A percentile compares a stretch with the other conserved stretches of the same genome.
Evolutionary conservation across 2,797 vertebrate genomes (phyloP).

Genomic region (Spinus olivaceus): DNA sequence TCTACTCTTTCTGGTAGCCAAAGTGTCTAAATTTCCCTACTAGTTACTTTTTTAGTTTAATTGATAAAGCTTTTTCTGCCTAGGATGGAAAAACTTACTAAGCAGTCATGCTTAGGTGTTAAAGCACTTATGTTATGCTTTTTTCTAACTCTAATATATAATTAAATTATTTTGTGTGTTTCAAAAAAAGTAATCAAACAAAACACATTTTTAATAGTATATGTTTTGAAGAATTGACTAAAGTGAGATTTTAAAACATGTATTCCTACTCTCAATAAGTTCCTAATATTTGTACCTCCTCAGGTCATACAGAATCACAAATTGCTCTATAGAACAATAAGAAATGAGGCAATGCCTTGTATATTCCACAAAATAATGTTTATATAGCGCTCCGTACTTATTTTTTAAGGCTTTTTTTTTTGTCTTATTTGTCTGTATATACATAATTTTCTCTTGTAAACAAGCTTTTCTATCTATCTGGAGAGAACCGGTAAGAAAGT

Average conservation of each 20-base stretch:
- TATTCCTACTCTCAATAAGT: background rate
- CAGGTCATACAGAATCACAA: background rate
- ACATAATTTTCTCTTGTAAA: background rate
- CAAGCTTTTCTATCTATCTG: background rate
- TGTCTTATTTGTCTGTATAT: background rate
- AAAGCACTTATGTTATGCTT: background rate
- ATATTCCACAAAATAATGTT: background rate
- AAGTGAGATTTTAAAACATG: background rate
- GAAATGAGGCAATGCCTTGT: background rate
- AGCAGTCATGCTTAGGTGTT: background rate
- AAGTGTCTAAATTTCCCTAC: background rate
- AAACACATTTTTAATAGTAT: background rate
- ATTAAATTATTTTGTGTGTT: background rate
- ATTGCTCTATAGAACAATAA: background rate
- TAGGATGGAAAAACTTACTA: background rate
- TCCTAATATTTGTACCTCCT: background rate
- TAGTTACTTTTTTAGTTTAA: background rate
- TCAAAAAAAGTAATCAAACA: background rate
- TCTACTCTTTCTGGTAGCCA: background rate
- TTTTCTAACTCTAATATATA: background rate
- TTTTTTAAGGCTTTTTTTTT: background rate
- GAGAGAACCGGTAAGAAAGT: background rate
- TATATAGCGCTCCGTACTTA: background rate
- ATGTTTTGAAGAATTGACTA: background rate
- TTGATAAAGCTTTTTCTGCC: background rate